Conservation (phyloP, 2,797 vertebrate genomes). For the Takifugu ocellatus region DNA sequence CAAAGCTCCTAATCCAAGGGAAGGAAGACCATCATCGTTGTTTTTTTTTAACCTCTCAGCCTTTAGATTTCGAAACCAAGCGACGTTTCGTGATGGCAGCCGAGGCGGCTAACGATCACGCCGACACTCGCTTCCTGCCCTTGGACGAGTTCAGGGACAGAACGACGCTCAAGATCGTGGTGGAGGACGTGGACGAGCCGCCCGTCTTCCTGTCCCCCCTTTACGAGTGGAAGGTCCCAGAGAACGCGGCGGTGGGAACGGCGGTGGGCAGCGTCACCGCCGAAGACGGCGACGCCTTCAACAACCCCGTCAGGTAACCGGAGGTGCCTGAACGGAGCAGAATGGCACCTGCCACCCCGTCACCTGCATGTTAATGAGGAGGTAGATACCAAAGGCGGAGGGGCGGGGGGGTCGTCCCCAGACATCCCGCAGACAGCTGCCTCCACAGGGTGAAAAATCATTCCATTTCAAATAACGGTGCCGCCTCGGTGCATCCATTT, state of each 20-base stretch:
- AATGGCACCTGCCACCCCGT: conserved; percentile 54
- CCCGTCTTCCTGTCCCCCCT: conserved; percentile 76
- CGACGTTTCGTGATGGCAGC: conserved; percentile 77
- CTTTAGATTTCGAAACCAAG: conserved; percentile 86
- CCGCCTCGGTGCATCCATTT: conserved; percentile 65
- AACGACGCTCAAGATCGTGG: conserved; percentile 82
- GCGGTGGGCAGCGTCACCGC: conserved; percentile 81
- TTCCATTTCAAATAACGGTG: conserved; percentile 69
- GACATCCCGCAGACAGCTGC: conserved; percentile 36
- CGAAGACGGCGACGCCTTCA: conserved; percentile 81
- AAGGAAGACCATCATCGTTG: not conserved
- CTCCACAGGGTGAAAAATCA: conserved; percentile 66
- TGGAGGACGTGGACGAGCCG: conserved; percentile 89
- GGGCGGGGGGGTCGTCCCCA: conserved; percentile 33
- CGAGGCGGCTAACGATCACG: conserved; percentile 80
- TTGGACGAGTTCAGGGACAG: conserved; percentile 76
- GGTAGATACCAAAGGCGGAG: conserved; percentile 23
- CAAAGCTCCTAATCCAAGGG: too few relatives aligned
- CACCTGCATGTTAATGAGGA: conserved; percentile 46
- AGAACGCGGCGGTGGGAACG: conserved; percentile 73
- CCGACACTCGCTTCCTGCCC: conserved; percentile 74
- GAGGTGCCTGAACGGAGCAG: conserved; percentile 17
- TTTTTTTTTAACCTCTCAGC: conserved; percentile 62
- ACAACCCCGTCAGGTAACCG: conserved; percentile 82
- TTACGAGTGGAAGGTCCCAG: conserved; percentile 83